Evolutionary conservation across 2,888 invertebrate species (phyloP).

Genomic region (Heliconius charithonia): DNA sequence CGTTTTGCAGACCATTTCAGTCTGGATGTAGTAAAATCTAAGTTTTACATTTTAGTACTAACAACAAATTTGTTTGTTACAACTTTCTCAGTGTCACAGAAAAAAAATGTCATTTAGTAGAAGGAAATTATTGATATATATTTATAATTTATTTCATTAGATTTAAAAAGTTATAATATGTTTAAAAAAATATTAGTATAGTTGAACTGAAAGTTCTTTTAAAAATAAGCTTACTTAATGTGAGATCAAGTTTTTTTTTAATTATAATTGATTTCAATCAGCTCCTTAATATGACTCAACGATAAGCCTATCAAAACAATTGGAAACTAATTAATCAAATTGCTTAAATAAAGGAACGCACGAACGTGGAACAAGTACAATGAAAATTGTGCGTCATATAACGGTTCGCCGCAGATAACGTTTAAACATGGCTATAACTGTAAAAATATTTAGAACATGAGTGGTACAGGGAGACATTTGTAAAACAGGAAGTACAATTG

Average conservation of each 20-base stretch:
- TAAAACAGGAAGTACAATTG: conserved; percentile 53
- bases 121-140: neutral
- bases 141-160: neutral
- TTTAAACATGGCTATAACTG: neutral
- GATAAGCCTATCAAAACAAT: conserved; percentile 37
- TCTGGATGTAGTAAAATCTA: neutral
- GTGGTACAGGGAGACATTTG: neutral
- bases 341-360: conserved; percentile 64
- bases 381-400: conserved; percentile 7
- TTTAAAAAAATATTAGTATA: too few relatives aligned
- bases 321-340: conserved; percentile 52
- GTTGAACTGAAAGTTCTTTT: neutral
- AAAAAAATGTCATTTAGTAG: too few relatives aligned
- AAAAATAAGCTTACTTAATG: neutral
- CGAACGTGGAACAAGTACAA: conserved; percentile 51
- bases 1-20: neutral
- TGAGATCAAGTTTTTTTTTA: neutral
- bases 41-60: neutral
- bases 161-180: neutral
- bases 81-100: too few relatives aligned
- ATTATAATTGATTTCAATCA: neutral
- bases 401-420: conserved; percentile 2
- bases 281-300: conserved; percentile 32
- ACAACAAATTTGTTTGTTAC: neutral
- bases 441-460: neutral